Evolutionary conservation across 2,113 vertebrate genomes (phyloP).

Genomic region (Notarius lentiginosus): DNA sequence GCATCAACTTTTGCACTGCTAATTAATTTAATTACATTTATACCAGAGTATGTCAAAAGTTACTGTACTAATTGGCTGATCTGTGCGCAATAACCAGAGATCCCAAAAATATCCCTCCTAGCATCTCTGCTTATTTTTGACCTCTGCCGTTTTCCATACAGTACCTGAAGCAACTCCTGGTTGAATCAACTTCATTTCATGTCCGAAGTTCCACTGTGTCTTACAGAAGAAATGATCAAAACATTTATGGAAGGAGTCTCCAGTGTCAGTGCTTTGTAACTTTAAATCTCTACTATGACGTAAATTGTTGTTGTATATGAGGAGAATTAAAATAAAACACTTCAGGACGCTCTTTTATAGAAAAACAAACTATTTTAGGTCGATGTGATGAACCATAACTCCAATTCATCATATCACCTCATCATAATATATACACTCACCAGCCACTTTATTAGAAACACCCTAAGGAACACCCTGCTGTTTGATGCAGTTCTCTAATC

Average conservation of each 20-base stretch:
- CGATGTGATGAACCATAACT: not conserved
- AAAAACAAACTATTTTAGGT: not conserved
- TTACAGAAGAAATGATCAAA: too few relatives aligned
- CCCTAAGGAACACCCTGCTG: too few relatives aligned
- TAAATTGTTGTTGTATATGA: too few relatives aligned
- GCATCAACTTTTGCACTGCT: not conserved
- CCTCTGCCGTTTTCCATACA: too few relatives aligned
- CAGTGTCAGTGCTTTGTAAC: not conserved
- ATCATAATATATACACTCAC: not conserved
- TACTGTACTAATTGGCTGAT: not conserved
- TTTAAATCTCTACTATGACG: too few relatives aligned
- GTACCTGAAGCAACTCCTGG: too few relatives aligned
- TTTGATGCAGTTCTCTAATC: too few relatives aligned
- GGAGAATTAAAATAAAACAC: not conserved
- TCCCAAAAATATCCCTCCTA: not conserved
- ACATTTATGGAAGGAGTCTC: constrained; percentile 1
- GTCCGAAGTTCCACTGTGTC: too few relatives aligned
- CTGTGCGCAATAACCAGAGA: not conserved
- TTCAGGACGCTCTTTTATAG: not conserved
- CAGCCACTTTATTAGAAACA: too few relatives aligned
- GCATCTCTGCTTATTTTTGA: too few relatives aligned
- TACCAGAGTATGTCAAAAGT: not conserved
- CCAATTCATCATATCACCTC: not conserved
- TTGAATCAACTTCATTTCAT: too few relatives aligned
- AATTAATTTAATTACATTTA: not conserved